Base-by-base conservation (phyloP, 2,797 vertebrate species). In the Psittacula derbiana region DNA sequence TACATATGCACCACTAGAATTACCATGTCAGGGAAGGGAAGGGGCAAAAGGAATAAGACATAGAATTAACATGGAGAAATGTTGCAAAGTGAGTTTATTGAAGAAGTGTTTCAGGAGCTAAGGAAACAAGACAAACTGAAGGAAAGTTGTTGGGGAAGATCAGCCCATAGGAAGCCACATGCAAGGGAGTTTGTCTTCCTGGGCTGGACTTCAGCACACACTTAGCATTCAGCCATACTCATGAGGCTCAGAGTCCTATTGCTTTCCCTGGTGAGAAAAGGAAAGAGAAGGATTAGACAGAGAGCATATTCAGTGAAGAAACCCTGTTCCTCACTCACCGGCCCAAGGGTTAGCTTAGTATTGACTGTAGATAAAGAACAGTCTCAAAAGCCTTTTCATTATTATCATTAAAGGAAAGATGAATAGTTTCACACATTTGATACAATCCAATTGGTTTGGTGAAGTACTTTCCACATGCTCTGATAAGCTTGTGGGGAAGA, bases 61-160 rank as follows among this genome's bases (percentile, higher is more conserved):
- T 5, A 13, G 6, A 43, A 30, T 5, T 30, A n/a, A 72, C 57
- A 66, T 64, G 65, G 53, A 71, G 38, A 53, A 84, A 52, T 0
- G 4, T 94, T 92, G 93, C 81, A 66, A 87, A 92, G 53, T 88
- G 71, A 88, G 57, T 97, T 97, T 96, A 97, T 95, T 97, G 90
- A 88, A 86, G 50, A 81, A 86, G 27, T 64, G 41, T 52, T 90
- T 75, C 55, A 80, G 61, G 67, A 94, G 36, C 36, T 76, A 41
- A 90, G 74, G 52, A 80, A 79, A 76, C 3, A 3, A 79, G 70
- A 64, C 38, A 64, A 80, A 69, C 41, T 43, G 61, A 69, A 69
- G 90, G 60, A 33, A 74, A 65, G 74, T 31, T 91, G n/a, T 36
- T 16, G 15, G 50, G 52, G 53, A 94, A 52, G 36, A 72, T 83